phyloP scores from a whole-genome alignment of 2,113 vertebrate species.

The Motacilla alba region DNA sequence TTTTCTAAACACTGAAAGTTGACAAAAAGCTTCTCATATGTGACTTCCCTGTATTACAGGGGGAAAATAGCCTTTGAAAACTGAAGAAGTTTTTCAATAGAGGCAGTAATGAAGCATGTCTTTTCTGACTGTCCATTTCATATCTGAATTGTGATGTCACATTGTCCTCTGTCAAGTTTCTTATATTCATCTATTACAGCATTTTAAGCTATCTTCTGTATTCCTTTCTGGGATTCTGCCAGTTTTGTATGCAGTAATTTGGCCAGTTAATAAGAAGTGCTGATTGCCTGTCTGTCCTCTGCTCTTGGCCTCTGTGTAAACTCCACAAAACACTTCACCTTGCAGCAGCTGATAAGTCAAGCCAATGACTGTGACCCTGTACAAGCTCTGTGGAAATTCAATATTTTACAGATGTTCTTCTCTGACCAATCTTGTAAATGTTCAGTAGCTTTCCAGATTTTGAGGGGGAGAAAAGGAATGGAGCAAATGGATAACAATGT shows the following conservation, averaged over 20 bases:
- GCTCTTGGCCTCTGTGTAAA: not conserved
- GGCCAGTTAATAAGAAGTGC: not conserved
- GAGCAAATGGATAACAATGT: not conserved
- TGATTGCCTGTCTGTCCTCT: not conserved
- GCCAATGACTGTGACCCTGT: not conserved
- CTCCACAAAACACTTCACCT: not conserved
- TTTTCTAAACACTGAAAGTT: not conserved
- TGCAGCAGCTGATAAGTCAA: not conserved
- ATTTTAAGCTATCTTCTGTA: not conserved
- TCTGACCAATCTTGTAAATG: not conserved
- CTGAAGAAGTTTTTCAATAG: not conserved
- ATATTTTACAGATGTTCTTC: not conserved
- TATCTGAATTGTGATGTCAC: not conserved
- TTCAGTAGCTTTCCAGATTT: not conserved
- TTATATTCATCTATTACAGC: not conserved
- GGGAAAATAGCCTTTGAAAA: not conserved
- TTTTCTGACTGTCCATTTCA: not conserved
- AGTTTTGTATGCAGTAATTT: not conserved
- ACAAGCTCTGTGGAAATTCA: not conserved
- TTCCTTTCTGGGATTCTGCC: not conserved
- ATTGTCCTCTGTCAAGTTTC: not conserved
- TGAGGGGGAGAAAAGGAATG: not conserved
- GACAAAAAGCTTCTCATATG: not conserved
- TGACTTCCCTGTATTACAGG: not conserved
- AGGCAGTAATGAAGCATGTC: not conserved